Base-by-base conservation (phyloP, 2,888 invertebrate species). In the Pachliopta kotzebuea region DNA sequence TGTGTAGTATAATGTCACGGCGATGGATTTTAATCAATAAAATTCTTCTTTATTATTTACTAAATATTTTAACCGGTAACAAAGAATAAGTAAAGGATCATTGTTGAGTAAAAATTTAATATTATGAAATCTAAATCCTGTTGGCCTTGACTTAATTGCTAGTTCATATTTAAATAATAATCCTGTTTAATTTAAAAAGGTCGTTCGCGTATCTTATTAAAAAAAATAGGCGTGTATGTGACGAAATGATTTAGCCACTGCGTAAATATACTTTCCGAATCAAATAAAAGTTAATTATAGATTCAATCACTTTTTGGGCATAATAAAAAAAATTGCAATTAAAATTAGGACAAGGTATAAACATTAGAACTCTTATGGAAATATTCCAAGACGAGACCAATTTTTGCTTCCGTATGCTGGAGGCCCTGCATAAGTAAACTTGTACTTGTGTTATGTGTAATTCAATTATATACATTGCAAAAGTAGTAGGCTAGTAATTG, bases 61-160 rank as follows among this genome's bases (percentile, higher is more conserved):
- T 45, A 18, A 45, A 45, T 18, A 6, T 45, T 45, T n/a, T n/a
- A 45, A 1, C n/a, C 0, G n/a, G 45, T n/a, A n/a, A n/a, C 45
- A 8, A 1, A 45, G n/a, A n/a, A 45, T 4, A 45, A 45, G n/a
- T 14, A 45, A 9, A n/a, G 4, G 6, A 45, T 45, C 8, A 45
- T n/a, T 45, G 1, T 45, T n/a, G n/a, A n/a, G n/a, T 14, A 29
- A 14, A 21, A 42, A 56, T 49, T 49, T n/a, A 71, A 76, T 73
- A 67, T 75, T 75, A 75, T 71, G 75, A 77, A 80, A 79, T 79
- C 70, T 61, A 73, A 76, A 81, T 79, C 81, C 75, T 74, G 82
- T 73, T 80, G 73, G 74, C 85, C 83, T 82, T 83, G 79, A 76
- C 74, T 75, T 74, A 72, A 72, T 69, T 71, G 68, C 61, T 60